These are phyloP conservation scores for Periphyllus acericola DNA, from an alignment of 2,888 invertebrate genomes.

Conservation along the genomic window DNA sequence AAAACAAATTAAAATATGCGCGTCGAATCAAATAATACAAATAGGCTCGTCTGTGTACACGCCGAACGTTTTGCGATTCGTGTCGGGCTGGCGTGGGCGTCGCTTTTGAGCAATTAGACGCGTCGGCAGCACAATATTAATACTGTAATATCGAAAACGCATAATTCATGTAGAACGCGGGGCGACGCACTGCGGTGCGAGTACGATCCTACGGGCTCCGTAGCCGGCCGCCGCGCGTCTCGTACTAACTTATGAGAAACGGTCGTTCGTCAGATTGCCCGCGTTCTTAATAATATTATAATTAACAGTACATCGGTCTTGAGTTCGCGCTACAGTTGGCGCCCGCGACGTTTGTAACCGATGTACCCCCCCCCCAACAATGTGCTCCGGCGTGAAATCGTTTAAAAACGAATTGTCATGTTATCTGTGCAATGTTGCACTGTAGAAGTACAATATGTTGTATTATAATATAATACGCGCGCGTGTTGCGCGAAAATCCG, in stretches of 20 bases:
- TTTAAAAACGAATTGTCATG: no score
- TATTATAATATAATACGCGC: no score
- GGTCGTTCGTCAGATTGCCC: neutral
- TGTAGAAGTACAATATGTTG: no score
- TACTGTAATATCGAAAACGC: slow-evolving; percentile 22
- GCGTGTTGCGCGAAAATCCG: neutral
- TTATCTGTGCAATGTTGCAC: no score
- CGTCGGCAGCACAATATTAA: slow-evolving; percentile 10
- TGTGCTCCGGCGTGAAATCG: no score
- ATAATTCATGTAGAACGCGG: neutral
- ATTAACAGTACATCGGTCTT: neutral
- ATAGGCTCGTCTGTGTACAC: neutral
- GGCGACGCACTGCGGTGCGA: no score
- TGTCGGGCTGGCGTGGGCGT: slow-evolving; percentile 5
- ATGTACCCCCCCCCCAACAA: no score
- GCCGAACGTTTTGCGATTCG: neutral
- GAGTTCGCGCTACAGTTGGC: neutral
- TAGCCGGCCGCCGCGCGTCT: no score
- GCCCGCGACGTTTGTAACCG: neutral
- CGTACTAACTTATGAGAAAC: no score
- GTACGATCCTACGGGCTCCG: no score
- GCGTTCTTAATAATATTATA: neutral
- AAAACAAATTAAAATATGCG: no score
- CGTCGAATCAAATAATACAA: no score
- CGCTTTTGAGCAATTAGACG: slow-evolving; percentile 46